A percentile compares a stretch with the other conserved stretches of the same genome.
phyloP scores from a whole-genome alignment of 2,797 vertebrate genomes.

The Chrysocyon brachyurus region DNA sequence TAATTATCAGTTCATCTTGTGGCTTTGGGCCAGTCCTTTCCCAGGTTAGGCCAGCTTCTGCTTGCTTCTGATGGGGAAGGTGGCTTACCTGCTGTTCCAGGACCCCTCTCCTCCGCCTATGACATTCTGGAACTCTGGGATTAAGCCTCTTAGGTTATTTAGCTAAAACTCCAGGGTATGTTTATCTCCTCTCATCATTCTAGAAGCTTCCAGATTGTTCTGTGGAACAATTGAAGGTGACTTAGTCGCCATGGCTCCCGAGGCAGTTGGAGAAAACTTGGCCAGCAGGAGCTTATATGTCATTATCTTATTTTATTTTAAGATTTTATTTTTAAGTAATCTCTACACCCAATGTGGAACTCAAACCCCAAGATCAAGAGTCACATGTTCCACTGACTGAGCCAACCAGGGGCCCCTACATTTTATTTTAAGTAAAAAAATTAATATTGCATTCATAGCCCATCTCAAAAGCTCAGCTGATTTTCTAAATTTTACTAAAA shows the following conservation, averaged over 20 bases:
- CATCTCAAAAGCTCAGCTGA: neutral
- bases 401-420: neutral
- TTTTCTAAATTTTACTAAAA: neutral
- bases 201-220: constrained; percentile 35
- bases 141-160: neutral
- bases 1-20: neutral
- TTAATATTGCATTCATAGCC: neutral
- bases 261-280: neutral
- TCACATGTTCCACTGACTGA: neutral
- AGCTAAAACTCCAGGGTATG: neutral
- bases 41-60: neutral
- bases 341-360: neutral
- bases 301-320: neutral
- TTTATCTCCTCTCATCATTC: neutral
- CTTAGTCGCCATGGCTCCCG: neutral
- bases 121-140: neutral
- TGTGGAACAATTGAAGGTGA: neutral
- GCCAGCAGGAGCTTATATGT: neutral
- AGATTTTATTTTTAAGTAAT: neutral
- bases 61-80: neutral
- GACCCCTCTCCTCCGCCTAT: neutral
- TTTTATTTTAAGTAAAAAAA: constrained; percentile 21
- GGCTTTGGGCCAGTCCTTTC: neutral
- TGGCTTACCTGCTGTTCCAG: neutral
- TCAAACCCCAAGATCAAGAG: neutral